Evolutionary conservation across 2,888 invertebrate genomes (phyloP).

Genomic region (Lasioglossum leucozonium): DNA sequence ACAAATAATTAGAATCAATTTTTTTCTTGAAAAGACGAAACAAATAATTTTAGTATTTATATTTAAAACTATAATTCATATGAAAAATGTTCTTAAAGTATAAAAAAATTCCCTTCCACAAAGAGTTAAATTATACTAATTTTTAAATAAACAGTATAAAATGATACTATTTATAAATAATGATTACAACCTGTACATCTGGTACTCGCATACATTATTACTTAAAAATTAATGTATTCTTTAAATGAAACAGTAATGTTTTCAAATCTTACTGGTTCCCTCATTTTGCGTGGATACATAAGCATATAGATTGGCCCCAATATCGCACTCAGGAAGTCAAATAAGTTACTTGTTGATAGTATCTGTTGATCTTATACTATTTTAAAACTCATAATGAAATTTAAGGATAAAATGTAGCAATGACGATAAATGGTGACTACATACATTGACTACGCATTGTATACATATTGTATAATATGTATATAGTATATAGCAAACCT

Average conservation of each 20-base stretch:
- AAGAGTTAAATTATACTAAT: not conserved
- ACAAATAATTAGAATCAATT: not conserved
- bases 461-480: not conserved
- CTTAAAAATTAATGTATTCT: conserved; percentile 18
- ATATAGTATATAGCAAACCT: not conserved
- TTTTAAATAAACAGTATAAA: not conserved
- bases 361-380: conserved; percentile 56
- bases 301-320: conserved; percentile 70
- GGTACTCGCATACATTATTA: not conserved
- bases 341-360: conserved; percentile 59
- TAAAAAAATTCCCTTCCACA: not conserved
- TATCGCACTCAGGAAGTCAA: conserved; percentile 57
- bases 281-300: conserved; percentile 42
- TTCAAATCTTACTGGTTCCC: conserved; percentile 36
- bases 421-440: not conserved
- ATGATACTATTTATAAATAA: not conserved
- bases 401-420: conserved; percentile 9
- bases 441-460: not conserved
- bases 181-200: conserved; percentile 1
- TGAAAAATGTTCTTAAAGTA: not conserved
- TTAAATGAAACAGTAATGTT: conserved; percentile 10
- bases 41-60: not conserved
- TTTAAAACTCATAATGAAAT: conserved; percentile 34
- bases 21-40: not conserved
- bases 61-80: not conserved